Percentiles rank a stretch among this genome's conserved stretches.
Evolutionary conservation across 2,888 invertebrate genomes (phyloP).

Genomic region (Shargacucullia verbasci): DNA sequence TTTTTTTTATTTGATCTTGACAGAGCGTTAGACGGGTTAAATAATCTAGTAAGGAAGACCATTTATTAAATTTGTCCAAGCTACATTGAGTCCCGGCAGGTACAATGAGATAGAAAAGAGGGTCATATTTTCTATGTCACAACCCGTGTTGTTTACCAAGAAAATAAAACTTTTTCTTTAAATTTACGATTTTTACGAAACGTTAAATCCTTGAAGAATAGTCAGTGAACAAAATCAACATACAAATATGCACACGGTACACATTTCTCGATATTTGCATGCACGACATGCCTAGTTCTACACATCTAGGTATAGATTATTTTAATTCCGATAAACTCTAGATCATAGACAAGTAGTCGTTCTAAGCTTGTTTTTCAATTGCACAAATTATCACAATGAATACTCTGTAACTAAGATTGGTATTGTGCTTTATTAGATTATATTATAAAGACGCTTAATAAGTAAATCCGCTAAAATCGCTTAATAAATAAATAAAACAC

Average conservation of each 20-base stretch:
- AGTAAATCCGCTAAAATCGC: too few relatives aligned
- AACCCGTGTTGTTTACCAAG: conserved; percentile 9
- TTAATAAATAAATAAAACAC: too few relatives aligned
- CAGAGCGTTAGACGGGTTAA: conserved; percentile 54
- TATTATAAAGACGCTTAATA: too few relatives aligned
- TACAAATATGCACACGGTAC: conserved; percentile 1
- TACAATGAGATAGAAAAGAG: conserved; percentile 8
- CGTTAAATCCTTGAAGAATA: conserved; percentile 11
- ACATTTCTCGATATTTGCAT: conserved; percentile 16
- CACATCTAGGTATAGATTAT: not conserved
- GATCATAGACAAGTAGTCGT: not conserved
- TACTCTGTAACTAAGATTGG: too few relatives aligned
- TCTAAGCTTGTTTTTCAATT: too few relatives aligned
- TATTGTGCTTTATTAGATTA: too few relatives aligned
- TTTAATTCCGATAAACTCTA: conserved; percentile 7
- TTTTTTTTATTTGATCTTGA: conserved; percentile 45
- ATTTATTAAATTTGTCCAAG: conserved; percentile 56
- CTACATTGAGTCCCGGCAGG: conserved; percentile 38
- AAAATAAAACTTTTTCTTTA: conserved; percentile 14
- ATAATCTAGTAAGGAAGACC: conserved; percentile 52
- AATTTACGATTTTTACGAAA: conserved; percentile 4
- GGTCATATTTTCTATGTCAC: conserved; percentile 19
- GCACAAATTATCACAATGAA: too few relatives aligned
- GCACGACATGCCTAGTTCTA: conserved; percentile 1
- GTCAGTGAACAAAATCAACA: conserved; percentile 1